A percentile compares a stretch with the other conserved stretches of the same genome.
These are phyloP conservation scores for Clavelina lepadiformis DNA, from an alignment of 23 tunicate species.

Conservation along the genomic window DNA sequence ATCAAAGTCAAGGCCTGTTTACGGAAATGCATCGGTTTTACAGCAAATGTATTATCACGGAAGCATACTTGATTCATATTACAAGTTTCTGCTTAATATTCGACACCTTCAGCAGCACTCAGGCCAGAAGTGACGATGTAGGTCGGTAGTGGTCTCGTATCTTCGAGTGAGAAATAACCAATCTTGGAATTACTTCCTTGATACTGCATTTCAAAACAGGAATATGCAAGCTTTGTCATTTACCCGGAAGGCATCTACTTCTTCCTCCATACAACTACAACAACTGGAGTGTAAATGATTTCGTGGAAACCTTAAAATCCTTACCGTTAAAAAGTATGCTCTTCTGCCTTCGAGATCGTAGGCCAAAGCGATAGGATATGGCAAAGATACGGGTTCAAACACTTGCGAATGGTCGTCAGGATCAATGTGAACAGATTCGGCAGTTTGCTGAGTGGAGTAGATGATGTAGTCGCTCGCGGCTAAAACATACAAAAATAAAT, in stretches of 20 bases:
- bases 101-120: conserved; percentile 36
- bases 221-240: too few relatives aligned
- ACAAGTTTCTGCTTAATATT: too few relatives aligned
- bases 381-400: conserved; percentile 28
- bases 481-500: conserved; percentile 6
- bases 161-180: conserved; percentile 29
- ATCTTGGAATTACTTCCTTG: conserved; percentile 39
- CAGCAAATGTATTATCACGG: neutral
- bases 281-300: neutral
- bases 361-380: conserved; percentile 40
- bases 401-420: conserved; percentile 61
- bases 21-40: neutral
- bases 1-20: conserved; percentile 71
- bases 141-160: conserved; percentile 6
- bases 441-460: conserved; percentile 17
- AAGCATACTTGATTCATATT: too few relatives aligned
- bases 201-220: too few relatives aligned
- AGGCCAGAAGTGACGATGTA: conserved; percentile 43
- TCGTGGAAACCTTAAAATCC: neutral
- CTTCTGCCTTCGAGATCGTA: conserved; percentile 51
- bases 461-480: conserved; percentile 50
- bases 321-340: conserved; percentile 50
- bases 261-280: too few relatives aligned
- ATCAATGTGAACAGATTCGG: conserved; percentile 42
- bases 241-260: too few relatives aligned